Evolutionary conservation across 2,113 vertebrate species (phyloP).

Genomic region (Tamias sibiricus): DNA sequence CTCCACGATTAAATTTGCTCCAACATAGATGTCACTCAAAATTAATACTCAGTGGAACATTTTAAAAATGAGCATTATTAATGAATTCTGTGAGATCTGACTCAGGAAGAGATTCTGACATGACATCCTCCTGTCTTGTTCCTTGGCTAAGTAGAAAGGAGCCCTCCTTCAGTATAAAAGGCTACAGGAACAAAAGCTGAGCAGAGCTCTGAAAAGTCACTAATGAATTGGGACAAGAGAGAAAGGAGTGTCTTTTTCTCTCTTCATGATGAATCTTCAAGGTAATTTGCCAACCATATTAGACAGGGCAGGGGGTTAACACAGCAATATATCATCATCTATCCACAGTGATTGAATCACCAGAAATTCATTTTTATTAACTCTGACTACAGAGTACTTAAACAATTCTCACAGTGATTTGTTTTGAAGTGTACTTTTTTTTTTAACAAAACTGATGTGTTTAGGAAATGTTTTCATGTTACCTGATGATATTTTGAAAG

Average conservation of each 20-base stretch:
- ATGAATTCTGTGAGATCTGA: background rate
- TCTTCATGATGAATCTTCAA: conserved; percentile 42
- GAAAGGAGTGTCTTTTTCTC: background rate
- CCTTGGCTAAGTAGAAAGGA: background rate
- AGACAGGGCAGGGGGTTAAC: background rate
- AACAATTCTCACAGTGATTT: background rate
- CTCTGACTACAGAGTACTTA: background rate
- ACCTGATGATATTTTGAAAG: background rate
- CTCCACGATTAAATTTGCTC: background rate
- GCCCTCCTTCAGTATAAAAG: background rate
- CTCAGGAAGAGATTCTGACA: background rate
- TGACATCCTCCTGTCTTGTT: background rate
- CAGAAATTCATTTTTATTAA: conserved; percentile 47
- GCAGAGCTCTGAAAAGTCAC: conserved; percentile 28
- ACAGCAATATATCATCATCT: background rate
- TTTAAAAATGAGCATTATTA: background rate
- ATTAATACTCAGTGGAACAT: background rate
- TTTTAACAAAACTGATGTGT: background rate
- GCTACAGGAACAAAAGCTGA: background rate
- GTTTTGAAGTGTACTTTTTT: background rate
- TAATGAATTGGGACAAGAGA: conserved; percentile 41
- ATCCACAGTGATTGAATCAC: background rate
- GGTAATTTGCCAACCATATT: conserved; percentile 39
- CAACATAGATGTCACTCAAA: background rate
- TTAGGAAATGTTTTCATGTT: background rate